Evolutionary conservation across 1,140 invertebrate genomes (phyloP), one percentile per base, ranked within the genome.

Genomic region (Pogonognathellus flavescens): DNA sequence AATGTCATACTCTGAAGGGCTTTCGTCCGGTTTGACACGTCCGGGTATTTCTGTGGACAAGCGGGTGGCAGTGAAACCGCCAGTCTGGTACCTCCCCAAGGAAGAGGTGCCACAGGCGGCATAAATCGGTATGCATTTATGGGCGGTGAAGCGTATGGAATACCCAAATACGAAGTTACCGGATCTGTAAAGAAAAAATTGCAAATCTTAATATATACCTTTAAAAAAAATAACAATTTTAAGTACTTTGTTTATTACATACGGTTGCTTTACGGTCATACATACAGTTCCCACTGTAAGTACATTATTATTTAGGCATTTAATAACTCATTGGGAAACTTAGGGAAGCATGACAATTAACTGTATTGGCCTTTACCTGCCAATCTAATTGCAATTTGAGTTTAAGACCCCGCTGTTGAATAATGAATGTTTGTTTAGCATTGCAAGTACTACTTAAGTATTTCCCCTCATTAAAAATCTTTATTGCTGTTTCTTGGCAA

Each of bases 11-110:
- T 91, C 84, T 92, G 90, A 11, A 95, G 90, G 6, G 94, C 94
- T 25, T 92, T 91, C 5, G 93, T 95, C 89, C 92, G 92, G 92
- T 95, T 95, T 88, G 92, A 91, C 88, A 95, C 92, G 90, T 96
- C 94, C 0, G 95, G 94, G 80, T 92, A 92, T 82, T 91, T 92
- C 90, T 96, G 95, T 0, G 95, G 95, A 90, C 95, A 96, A 66
- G 95, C 94, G 0, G 94, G 92, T 20, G 93, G 94, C 90, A 95
- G 94, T 18, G 93, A 92, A 89, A 96, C 94, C 18, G 95, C 95
- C 70, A 94, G 92, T 84, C 94, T 92, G 31, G 94, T 94, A 59
- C 94, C 94, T 76, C 93, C 92, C 94, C 95, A 96, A 81, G 93
- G 90, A 31, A 93, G 76, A n/a, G 85, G 87, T 13, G 87, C 86